phyloP scores from a whole-genome alignment of 2,113 vertebrate species.

The Embiotoca jacksoni region DNA sequence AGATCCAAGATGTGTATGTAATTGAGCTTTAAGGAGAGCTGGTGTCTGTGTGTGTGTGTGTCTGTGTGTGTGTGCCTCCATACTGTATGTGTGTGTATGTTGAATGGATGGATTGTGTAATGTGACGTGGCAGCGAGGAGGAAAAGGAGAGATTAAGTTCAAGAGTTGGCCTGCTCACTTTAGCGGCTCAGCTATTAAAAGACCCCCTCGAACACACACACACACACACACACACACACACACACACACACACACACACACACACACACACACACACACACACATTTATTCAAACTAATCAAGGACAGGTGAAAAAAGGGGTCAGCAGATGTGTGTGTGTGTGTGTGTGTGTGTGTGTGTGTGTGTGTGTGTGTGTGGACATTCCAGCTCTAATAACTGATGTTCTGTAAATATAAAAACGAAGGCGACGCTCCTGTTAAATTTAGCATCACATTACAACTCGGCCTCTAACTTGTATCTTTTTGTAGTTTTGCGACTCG shows the following conservation, averaged over 20 bases:
- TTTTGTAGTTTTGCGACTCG: neutral
- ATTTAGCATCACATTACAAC: conserved; percentile 25
- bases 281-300: no score
- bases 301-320: no score
- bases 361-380: neutral
- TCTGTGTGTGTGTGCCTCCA: conserved; percentile 3
- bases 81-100: conserved; percentile 15
- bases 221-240: conserved; percentile 3
- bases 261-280: neutral
- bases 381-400: neutral
- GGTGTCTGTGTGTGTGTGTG: neutral
- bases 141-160: conserved; percentile 58
- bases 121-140: conserved; percentile 41
- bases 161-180: conserved; percentile 40
- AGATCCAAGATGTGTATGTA: neutral
- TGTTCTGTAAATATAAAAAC: neutral
- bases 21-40: conserved; percentile 24
- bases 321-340: neutral
- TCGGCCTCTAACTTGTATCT: conserved; percentile 14
- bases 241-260: conserved; percentile 11
- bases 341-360: neutral
- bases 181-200: conserved; percentile 38
- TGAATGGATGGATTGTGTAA: conserved; percentile 52
- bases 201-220: conserved; percentile 3
- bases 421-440: conserved; percentile 9